Conservation (phyloP, 2,797 vertebrate genomes). For the Triplophysa yarkandensis region DNA sequence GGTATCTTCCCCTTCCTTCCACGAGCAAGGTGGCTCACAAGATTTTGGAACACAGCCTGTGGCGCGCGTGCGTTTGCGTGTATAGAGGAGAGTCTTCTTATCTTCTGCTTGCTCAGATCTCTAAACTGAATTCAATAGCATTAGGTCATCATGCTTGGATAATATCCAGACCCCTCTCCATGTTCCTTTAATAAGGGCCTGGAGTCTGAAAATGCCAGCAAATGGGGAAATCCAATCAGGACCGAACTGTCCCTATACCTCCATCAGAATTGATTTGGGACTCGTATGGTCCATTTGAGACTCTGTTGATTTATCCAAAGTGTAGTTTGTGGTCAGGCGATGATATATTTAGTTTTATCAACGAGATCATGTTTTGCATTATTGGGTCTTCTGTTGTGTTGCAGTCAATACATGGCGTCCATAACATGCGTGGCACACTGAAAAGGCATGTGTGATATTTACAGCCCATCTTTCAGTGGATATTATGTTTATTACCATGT, state of each 20-base stretch:
- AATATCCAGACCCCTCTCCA: conserved; percentile 68
- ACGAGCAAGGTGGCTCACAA: neutral
- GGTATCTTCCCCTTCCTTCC: too few relatives aligned
- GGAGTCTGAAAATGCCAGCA: conserved; percentile 64
- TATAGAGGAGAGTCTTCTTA: neutral
- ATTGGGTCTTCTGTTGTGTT: neutral
- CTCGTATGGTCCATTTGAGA: conserved; percentile 41
- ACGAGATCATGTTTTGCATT: neutral
- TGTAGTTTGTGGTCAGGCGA: conserved; percentile 10
- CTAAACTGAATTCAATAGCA: conserved; percentile 72
- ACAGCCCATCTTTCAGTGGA: neutral
- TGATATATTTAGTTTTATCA: neutral
- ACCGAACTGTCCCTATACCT: conserved; percentile 31
- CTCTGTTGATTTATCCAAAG: conserved; percentile 35
- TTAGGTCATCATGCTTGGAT: conserved; percentile 78
- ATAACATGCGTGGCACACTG: neutral
- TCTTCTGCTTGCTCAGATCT: conserved; percentile 2
- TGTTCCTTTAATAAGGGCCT: conserved; percentile 72
- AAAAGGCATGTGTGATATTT: neutral
- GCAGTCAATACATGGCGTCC: neutral
- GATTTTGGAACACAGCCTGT: neutral
- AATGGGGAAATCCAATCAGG: conserved; percentile 62
- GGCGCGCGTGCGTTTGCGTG: neutral
- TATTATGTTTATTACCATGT: neutral
- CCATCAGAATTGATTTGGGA: conserved; percentile 50